A percentile compares a stretch with the other conserved stretches of the same genome.
Evolutionary conservation across 2,113 vertebrate genomes (phyloP).

Genomic region (Dasyurus viverrinus): DNA sequence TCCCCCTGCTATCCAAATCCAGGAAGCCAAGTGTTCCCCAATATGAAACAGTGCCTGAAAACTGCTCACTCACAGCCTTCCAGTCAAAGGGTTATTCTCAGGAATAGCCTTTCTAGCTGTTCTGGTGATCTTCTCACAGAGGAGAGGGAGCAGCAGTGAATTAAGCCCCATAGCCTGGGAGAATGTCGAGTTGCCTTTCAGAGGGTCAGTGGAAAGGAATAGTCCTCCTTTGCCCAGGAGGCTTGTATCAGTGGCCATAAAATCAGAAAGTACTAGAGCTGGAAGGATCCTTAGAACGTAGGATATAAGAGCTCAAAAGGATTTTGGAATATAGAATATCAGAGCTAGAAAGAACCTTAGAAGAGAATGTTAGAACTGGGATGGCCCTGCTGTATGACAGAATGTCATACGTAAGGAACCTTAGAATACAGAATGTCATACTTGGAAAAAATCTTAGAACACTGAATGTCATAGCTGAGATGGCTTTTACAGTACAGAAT

Average conservation of each 20-base stretch:
- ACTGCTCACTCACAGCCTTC: background rate
- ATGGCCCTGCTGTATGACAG: background rate
- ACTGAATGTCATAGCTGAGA: background rate
- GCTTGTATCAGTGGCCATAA: background rate
- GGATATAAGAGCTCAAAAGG: too few relatives aligned
- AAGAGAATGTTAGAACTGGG: background rate
- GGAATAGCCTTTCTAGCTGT: background rate
- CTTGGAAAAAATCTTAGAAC: background rate
- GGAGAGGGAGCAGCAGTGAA: background rate
- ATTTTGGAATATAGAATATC: background rate
- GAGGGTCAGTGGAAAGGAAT: background rate
- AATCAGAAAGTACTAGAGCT: background rate
- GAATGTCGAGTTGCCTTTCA: background rate
- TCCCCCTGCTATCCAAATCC: background rate
- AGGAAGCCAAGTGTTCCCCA: background rate
- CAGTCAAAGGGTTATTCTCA: background rate
- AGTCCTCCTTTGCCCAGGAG: background rate
- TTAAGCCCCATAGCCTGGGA: background rate
- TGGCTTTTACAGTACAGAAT: too few relatives aligned
- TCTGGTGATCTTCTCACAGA: background rate
- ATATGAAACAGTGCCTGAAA: background rate
- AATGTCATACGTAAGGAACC: background rate
- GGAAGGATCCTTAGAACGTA: background rate
- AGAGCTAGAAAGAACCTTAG: background rate
- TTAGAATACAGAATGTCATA: background rate